Evolutionary conservation across 2,888 invertebrate species (phyloP), one percentile per base, ranked within the genome.

Genomic region (Nomada flava): DNA sequence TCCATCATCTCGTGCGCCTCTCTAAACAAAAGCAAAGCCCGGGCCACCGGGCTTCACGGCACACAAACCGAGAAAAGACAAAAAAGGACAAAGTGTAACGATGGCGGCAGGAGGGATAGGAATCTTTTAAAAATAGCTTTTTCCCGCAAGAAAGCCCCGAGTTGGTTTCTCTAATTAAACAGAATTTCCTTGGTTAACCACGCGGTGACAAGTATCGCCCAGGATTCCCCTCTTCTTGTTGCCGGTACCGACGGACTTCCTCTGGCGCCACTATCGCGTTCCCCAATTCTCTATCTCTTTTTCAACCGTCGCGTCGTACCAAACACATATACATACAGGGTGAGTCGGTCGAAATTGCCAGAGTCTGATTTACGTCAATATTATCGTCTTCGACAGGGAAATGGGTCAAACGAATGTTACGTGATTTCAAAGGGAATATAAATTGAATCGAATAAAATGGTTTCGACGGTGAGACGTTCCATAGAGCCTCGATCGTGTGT

Each of bases 141-240:
- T 78, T 55, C 79, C 67, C 67, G 71, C 75, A 53, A 75, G 83
- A 80, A 83, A 79, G 83, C 77, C 77, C 72, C 74, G 83, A 85
- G 86, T 76, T 75, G 78, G 74, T 73, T 83, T 80, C 84, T 86
- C 85, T 86, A 86, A 86, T 86, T 86, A 86, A 86, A 86, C 75
- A 85, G 83, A 83, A 86, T 86, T 86, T 86, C 83, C 79, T 86
- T 78, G 74, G 74, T 74, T 76, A 75, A 82, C 75, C 80, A 70
- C 60, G 57, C 42, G 36, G 36, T 53, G 64, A 64, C 74, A 59
- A 75, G 71, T 26, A 67, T 75, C 57, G 78, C 36, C 36, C 62
- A 79, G 71, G 78, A 78, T 71, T 76, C 55, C 50, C 18, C 47
- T 47, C 15, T 47, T 55, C 62, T 64, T 44, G 29, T 29, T 26